Evolutionary conservation across 1,140 invertebrate species (phyloP).

Genomic region (Papilio glaucus): DNA sequence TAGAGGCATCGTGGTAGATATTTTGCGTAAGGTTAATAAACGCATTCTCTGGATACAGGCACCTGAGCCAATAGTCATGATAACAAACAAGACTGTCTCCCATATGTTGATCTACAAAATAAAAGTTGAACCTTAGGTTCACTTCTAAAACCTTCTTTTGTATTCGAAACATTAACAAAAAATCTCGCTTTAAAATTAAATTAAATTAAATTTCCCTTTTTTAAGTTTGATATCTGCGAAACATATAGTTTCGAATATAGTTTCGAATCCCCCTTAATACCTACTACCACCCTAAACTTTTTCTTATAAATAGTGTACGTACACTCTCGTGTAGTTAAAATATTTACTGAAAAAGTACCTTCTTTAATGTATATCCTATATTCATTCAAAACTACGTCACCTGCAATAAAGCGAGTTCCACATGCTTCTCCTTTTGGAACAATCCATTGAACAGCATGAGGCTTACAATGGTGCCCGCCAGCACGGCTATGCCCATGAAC

Average conservation of each 20-base stretch:
- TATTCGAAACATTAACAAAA: conserved; percentile 13
- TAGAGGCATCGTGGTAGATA: conserved; percentile 81
- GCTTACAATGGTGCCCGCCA: conserved; percentile 88
- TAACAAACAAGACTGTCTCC: conserved; percentile 86
- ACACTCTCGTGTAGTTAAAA: no score
- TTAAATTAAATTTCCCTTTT: no score
- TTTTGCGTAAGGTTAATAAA: conserved; percentile 62
- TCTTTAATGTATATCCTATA: no score
- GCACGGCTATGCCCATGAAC: conserved; percentile 87
- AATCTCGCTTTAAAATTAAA: no score
- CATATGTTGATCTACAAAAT: conserved; percentile 82
- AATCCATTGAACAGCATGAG: conserved; percentile 90
- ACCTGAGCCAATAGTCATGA: conserved; percentile 82
- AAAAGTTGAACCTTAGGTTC: not conserved
- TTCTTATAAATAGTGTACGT: no score
- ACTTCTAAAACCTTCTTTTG: not conserved
- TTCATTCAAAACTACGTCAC: no score
- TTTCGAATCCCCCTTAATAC: no score
- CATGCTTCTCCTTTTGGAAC: conserved; percentile 85
- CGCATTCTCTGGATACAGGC: conserved; percentile 83
- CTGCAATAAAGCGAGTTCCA: conserved; percentile 85
- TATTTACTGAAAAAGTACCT: no score
- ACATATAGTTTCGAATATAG: no score
- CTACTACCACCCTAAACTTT: no score
- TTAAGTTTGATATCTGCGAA: no score